These are phyloP conservation scores for Choristoneura rosaceana DNA, from an alignment of 2,888 invertebrate species.

Conservation along the genomic window DNA sequence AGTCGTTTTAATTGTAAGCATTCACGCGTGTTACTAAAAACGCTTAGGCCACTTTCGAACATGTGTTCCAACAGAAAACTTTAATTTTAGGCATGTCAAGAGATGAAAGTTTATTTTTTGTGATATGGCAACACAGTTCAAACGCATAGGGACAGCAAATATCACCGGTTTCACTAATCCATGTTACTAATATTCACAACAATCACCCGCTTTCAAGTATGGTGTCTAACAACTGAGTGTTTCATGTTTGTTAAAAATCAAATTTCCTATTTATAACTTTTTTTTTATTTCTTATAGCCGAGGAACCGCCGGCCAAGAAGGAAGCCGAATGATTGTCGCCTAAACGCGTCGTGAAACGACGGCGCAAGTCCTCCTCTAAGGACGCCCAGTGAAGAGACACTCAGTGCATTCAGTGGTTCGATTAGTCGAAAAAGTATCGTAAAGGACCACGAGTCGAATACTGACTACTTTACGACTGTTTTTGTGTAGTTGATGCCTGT, in stretches of 20 bases:
- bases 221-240: slow-evolving; percentile 34
- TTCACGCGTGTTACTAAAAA: too few species aligned
- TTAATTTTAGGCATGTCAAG: too few species aligned
- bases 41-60: too few species aligned
- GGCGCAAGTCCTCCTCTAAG: slow-evolving; percentile 79
- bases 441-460: too few species aligned
- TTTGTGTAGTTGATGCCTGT: too few species aligned
- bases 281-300: slow-evolving; percentile 58
- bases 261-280: not conserved
- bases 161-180: slow-evolving; percentile 37
- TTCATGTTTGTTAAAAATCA: not conserved
- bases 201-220: slow-evolving; percentile 34
- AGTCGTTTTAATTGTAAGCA: too few species aligned
- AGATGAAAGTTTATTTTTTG: too few species aligned
- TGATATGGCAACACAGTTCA: not conserved
- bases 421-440: not conserved
- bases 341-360: slow-evolving; percentile 82
- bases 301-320: slow-evolving; percentile 77
- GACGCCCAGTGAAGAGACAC: slow-evolving; percentile 62
- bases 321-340: slow-evolving; percentile 82
- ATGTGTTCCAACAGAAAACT: too few species aligned
- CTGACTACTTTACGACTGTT: too few species aligned
- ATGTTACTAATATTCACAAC: slow-evolving; percentile 36
- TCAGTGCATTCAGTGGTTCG: slow-evolving; percentile 30
- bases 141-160: slow-evolving; percentile 8